These are phyloP conservation scores for Hylyphantes graminicola DNA, from an alignment of 1,140 invertebrate species.

Conservation along the genomic window DNA sequence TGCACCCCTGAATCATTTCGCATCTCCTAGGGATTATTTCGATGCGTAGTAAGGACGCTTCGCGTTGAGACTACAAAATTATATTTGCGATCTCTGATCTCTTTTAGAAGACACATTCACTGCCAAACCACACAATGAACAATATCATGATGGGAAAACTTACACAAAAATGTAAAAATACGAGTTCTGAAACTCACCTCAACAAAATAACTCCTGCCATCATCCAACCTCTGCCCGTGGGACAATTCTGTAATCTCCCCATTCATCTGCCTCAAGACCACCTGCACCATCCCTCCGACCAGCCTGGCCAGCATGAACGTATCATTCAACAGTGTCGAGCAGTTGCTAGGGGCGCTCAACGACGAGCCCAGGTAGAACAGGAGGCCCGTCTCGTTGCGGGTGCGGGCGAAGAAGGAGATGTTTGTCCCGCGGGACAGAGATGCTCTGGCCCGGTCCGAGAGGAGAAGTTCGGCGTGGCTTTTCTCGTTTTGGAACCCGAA, in stretches of 20 bases:
- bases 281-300: constrained; percentile 79
- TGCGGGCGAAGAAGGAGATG: constrained; percentile 92
- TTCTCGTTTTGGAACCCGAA: constrained; percentile 87
- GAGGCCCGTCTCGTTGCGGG: constrained; percentile 82
- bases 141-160: no score
- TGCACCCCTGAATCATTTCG: no score
- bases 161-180: no score
- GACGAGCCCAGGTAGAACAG: constrained; percentile 85
- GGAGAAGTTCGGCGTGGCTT: constrained; percentile 64
- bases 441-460: neutral
- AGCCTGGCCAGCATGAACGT: constrained; percentile 79
- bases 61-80: no score
- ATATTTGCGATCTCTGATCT: no score
- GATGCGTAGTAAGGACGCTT: no score
- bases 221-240: constrained; percentile 74
- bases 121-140: no score
- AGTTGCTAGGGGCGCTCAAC: constrained; percentile 42
- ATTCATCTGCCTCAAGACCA: constrained; percentile 66
- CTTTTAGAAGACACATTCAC: no score
- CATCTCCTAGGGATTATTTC: no score
- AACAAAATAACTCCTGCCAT: constrained; percentile 88
- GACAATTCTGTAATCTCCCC: constrained; percentile 33
- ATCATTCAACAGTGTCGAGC: constrained; percentile 19
- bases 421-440: constrained; percentile 68
- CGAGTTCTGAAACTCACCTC: no score